A percentile compares a stretch with the other conserved stretches of the same genome.
Evolutionary conservation across 2,797 vertebrate genomes (phyloP).

Genomic region (Hemibagrus guttatus): DNA sequence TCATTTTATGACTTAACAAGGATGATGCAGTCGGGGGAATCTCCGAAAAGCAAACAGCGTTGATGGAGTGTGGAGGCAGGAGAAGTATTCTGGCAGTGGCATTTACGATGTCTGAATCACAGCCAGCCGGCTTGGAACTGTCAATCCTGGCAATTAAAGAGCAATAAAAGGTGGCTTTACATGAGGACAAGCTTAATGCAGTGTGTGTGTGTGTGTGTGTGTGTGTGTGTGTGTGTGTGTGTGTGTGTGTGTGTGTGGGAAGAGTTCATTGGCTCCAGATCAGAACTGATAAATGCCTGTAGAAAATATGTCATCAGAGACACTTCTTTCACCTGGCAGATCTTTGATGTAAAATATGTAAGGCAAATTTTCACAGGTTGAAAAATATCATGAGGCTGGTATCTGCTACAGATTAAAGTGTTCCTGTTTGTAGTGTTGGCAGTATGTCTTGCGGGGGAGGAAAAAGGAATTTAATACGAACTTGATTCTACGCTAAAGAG

Average conservation of each 20-base stretch:
- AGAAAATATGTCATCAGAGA: neutral
- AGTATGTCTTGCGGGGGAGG: neutral
- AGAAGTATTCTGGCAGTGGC: constrained; percentile 33
- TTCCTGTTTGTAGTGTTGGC: neutral
- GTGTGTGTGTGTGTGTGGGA: neutral
- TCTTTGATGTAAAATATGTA: neutral
- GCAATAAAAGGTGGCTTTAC: constrained; percentile 33
- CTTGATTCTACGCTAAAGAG: neutral
- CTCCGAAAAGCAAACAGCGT: constrained; percentile 10
- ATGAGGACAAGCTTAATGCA: constrained; percentile 23
- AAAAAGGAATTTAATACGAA: neutral
- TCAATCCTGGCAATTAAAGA: constrained; percentile 44
- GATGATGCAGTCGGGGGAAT: constrained; percentile 28
- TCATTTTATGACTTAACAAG: constrained; percentile 45
- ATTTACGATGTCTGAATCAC: constrained; percentile 37
- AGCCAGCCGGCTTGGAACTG: constrained; percentile 46
- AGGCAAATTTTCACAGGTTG: neutral
- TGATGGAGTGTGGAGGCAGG: constrained; percentile 31
- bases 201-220: neutral
- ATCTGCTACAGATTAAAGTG: neutral
- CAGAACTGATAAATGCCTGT: neutral
- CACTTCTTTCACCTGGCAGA: neutral
- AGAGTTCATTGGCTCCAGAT: neutral
- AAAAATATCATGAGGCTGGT: neutral
- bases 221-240: neutral